Base-by-base conservation (phyloP, 1,140 invertebrate species). In the Eriosoma lanigerum region DNA sequence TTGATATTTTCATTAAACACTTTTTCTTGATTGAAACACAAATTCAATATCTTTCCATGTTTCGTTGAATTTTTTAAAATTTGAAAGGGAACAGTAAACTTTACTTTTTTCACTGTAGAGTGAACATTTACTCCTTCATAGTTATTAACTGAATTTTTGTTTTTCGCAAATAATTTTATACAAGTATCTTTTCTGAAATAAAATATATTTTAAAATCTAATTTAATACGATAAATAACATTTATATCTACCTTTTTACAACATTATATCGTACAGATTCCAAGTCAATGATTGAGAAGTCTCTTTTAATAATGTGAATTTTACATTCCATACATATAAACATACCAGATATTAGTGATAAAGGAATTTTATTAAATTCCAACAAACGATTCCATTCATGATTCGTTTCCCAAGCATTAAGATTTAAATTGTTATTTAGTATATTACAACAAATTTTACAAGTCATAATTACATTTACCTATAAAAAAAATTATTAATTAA, bases 321-420 rank as follows among this genome's bases (percentile, higher is more conserved):
- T 29, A 75, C 72, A 75, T 32, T 9, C 56, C 19, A 21, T 1
- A 58, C 72, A 75, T 54, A 75, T 38, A n/a, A 75, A 75, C 72
- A 75, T 75, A 21, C 72, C 72, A 0, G 72, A 12, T 21, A 17
- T 0, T 12, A 75, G 38, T 17, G 3, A 17, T 56, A 75, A 75
- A 32, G 72, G 52, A 38, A 75, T 32, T 1, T 44, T n/a, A 58
- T 75, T 32, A 19, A 4, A 0, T 17, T 21, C 1, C 29, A 75
- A 75, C 44, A 8, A 38, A 1, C 0, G 13, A 75, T 24, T 75
- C 72, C 72, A 75, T 17, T 12, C 1, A 9, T 75, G 29, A 38
- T 75, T 58, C 50, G 58, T 75, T 24, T 13, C 0, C 50, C 50
- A 75, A 13, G 44, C 19, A 15, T 75, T 29, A 58, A n/a, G 3